Evolutionary conservation across 2,113 vertebrate genomes (phyloP).

Genomic region (Butorides virescens): DNA sequence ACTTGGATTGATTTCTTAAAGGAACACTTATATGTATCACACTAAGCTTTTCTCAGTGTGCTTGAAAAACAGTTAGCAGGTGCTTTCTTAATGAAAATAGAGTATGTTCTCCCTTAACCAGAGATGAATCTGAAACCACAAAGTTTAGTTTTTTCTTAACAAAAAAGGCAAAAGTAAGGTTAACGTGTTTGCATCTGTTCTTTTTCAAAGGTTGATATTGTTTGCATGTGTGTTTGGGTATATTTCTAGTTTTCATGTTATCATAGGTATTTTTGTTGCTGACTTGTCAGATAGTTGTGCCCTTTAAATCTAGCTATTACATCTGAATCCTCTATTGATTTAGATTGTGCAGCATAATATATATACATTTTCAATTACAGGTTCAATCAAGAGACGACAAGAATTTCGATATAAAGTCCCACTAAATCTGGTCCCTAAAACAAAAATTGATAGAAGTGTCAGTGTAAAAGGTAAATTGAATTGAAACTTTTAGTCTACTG

Average conservation of each 20-base stretch:
- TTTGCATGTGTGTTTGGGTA: not conserved
- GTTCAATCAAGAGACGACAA: constrained; percentile 69
- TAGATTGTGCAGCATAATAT: not conserved
- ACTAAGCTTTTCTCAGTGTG: not conserved
- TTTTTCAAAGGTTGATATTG: not conserved
- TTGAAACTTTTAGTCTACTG: not conserved
- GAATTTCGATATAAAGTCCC: constrained; percentile 80
- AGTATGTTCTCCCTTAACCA: not conserved
- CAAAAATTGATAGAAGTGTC: constrained; percentile 76
- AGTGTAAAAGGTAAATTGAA: constrained; percentile 82
- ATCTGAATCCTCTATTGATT: not conserved
- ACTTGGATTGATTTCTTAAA: not conserved
- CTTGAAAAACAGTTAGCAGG: not conserved
- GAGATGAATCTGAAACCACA: not conserved
- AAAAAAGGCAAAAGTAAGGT: not conserved
- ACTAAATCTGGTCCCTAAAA: constrained; percentile 84
- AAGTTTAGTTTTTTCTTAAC: not conserved
- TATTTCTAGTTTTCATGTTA: not conserved
- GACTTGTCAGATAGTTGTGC: not conserved
- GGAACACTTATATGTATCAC: not conserved
- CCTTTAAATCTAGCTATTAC: not conserved
- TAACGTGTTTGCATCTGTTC: not conserved
- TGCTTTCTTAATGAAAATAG: not conserved
- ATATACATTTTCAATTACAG: constrained; percentile 51
- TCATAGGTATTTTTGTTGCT: not conserved